Percentiles rank a stretch among this genome's conserved stretches.
Evolutionary conservation across 1,140 invertebrate genomes (phyloP).

Genomic region (Diprion similis): DNA sequence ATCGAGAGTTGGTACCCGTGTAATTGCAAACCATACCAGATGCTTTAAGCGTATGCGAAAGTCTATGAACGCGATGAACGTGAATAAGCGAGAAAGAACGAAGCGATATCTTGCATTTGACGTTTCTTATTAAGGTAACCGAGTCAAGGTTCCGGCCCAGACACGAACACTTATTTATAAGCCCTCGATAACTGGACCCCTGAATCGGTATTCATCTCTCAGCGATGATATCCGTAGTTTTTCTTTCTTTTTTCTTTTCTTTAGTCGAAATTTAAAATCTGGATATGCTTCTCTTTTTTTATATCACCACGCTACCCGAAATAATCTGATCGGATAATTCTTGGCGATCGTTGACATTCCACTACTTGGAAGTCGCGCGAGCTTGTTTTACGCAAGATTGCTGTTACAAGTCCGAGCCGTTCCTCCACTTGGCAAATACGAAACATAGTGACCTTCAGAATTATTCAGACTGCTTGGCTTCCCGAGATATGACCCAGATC

Average conservation of each 20-base stretch:
- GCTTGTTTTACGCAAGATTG: too few relatives aligned
- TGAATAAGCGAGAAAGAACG: conserved; percentile 4
- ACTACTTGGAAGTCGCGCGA: too few relatives aligned
- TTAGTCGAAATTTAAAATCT: too few relatives aligned
- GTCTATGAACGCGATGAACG: conserved; percentile 14
- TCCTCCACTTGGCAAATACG: too few relatives aligned
- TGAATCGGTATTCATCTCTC: not conserved
- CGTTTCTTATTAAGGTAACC: conserved; percentile 50
- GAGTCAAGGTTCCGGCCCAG: conserved; percentile 45
- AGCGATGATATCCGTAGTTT: not conserved
- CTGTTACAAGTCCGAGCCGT: too few relatives aligned
- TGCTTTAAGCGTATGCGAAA: conserved; percentile 9
- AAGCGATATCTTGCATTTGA: conserved; percentile 32
- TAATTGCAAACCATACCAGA: conserved; percentile 20
- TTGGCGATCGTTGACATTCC: too few relatives aligned
- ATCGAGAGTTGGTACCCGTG: not conserved
- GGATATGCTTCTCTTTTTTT: too few relatives aligned
- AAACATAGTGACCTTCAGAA: too few relatives aligned
- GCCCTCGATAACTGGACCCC: not conserved
- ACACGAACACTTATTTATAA: conserved; percentile 14
- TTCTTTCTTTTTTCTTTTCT: not conserved
- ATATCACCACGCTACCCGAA: too few relatives aligned
- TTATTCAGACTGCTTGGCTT: too few relatives aligned
- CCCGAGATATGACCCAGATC: too few relatives aligned
- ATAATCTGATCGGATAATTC: too few relatives aligned